Evolutionary conservation across 2,113 vertebrate genomes (phyloP), one percentile per base, ranked within the genome.

Genomic region (Odontophorus gujanensis): DNA sequence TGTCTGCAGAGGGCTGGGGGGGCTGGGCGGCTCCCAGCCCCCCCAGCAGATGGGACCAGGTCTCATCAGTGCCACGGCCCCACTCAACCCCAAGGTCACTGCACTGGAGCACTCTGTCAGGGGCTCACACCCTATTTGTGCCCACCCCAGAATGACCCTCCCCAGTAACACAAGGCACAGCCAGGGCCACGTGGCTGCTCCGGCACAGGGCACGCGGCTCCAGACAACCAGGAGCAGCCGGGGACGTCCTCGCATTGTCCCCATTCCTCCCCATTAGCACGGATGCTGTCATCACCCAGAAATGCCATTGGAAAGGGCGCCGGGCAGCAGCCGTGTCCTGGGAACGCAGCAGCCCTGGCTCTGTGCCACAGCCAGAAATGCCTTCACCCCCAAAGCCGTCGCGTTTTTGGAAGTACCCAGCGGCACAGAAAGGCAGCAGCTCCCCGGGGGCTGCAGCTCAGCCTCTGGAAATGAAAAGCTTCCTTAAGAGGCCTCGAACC

Each of bases 51-150:
- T 8, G 11, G 2, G 19, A 61, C 6, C 0, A 38, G 62, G 81
- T 93, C 81, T 89, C 81, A 90, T 79, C 91, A 82, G 71, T 75
- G 65, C 45, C 79, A 87, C 62, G 4, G 81, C 71, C 75, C 86
- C 9, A 55, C 67, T 15, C 9, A 11, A 90, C 51, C 79, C 59
- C 61, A 6, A 6, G 7, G 47, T 57, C 82, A 59, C 42, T 63
- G 45, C 34, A 22, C 26, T 2, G 1, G 13, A 71, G 66, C 3
- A 5, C 85, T 65, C 55, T 1, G 1, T 24, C 89, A 72, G 84
- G 68, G 74, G 84, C 78, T 30, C 1, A 48, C 71, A 25, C 16
- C n/a, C 74, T 8, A 26, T n/a, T 28, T 18, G 53, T 18, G 45
- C 36, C 61, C 28, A 0, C 34, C 42, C 22, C 1, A 22, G 62